Base-by-base conservation (phyloP, 1,140 invertebrate genomes). In the Drosophila setifemur region DNA sequence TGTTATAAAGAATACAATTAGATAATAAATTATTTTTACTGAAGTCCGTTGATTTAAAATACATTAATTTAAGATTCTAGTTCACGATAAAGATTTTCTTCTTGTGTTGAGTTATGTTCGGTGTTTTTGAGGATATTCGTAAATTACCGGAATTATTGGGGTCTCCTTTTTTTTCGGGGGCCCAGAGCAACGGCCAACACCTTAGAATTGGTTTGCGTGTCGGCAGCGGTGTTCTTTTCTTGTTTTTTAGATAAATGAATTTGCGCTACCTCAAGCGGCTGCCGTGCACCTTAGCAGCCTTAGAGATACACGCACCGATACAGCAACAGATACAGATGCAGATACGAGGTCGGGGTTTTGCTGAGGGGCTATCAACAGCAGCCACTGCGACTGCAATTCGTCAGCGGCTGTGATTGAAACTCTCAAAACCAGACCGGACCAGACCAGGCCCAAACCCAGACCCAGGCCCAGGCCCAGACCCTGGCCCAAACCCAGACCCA, bases 181-280 rank as follows among this genome's bases (percentile, higher is more conserved):
- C 75, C 85, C 66, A 11, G 61, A 81, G 71, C 81, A 61, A 72
- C 33, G 75, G 75, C 75, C 81, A 85, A 85, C 74, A 86, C 81
- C 81, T 85, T 75, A 68, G 75, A 75, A 53, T 58, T 37, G 55
- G 25, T 70, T 75, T 75, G 81, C 81, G 74, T 85, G 75, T 69
- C 75, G 70, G 69, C 52, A 52, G 61, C 73, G 66, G 76, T 79
- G 47, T 58, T 83, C 71, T 70, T 48, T 64, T 63, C 60, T 75
- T 70, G 49, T 78, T 67, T 77, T 85, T 86, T 83, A 85, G 81
- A 85, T 86, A 85, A 85, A 85, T 85, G 81, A 85, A 85, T 85
- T 86, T 86, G 67, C 61, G 81, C 81, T 85, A 85, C 81, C 81
- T 85, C 81, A 86, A 71, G 81, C 74, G 76, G 79, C 79, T 85